A percentile compares a stretch with the other conserved stretches of the same genome.
These are phyloP conservation scores for Wasmannia auropunctata DNA, from an alignment of 1,140 invertebrate genomes.

Conservation along the genomic window DNA sequence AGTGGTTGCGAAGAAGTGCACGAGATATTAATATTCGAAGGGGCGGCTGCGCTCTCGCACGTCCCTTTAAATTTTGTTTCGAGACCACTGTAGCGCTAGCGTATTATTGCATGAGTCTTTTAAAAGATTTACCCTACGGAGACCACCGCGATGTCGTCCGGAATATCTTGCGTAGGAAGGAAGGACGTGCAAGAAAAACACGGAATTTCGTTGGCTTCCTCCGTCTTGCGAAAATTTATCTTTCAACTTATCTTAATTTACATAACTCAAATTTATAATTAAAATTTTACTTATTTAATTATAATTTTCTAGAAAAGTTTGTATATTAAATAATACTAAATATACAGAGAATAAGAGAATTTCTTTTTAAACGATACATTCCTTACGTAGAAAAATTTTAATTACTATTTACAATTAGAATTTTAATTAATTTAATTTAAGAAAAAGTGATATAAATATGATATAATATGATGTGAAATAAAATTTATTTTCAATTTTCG, in stretches of 20 bases:
- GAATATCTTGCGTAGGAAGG: slow-evolving; percentile 60
- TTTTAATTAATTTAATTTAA: slow-evolving; percentile 8
- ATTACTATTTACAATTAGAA: not conserved
- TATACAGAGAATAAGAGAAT: not conserved
- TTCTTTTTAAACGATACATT: not conserved
- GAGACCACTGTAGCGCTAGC: slow-evolving; percentile 70
- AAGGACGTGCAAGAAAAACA: slow-evolving; percentile 11
- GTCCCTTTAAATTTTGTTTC: slow-evolving; percentile 64
- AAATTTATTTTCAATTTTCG: not conserved
- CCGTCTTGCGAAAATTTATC: not conserved
- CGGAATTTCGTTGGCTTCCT: slow-evolving; percentile 34
- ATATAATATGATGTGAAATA: slow-evolving; percentile 4
- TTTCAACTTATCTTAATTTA: not conserved
- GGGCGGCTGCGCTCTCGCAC: not conserved
- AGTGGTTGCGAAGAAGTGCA: not conserved
- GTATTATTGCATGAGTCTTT: slow-evolving; percentile 63
- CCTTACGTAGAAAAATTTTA: not conserved
- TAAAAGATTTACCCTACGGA: slow-evolving; percentile 61
- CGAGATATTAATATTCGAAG: slow-evolving; percentile 64
- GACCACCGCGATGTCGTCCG: slow-evolving; percentile 69
- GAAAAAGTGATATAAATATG: not conserved
- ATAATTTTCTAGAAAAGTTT: not conserved
- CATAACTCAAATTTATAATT: not conserved
- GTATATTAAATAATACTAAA: not conserved
- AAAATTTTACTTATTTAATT: slow-evolving; percentile 2